Conservation (phyloP, 92 coral and sea anemone species). For the Diadumene lineata region DNA sequence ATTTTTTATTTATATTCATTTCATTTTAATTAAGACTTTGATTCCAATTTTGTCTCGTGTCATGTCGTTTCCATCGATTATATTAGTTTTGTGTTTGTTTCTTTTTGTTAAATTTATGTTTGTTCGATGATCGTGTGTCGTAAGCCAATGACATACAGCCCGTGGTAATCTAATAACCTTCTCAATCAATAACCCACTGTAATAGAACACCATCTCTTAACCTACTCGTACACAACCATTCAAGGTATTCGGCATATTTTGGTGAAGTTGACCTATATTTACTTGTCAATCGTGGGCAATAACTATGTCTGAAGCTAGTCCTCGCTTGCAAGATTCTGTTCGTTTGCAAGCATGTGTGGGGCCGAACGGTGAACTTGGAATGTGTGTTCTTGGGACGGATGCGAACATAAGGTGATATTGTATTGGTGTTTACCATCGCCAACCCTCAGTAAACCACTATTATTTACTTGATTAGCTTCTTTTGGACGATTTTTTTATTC, state of each 20-base stretch:
- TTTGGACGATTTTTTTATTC: neutral
- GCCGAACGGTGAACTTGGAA: slow-evolving; percentile 24
- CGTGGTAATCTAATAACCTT: neutral
- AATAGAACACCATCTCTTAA: neutral
- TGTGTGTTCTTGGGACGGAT: slow-evolving; percentile 26
- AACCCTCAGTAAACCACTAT: too few species aligned
- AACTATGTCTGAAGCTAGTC: slow-evolving; percentile 17
- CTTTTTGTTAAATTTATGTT: neutral
- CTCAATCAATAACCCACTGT: neutral
- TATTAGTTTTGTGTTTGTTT: too few species aligned
- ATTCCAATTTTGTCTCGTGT: too few species aligned
- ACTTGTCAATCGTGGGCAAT: neutral
- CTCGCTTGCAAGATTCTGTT: slow-evolving; percentile 19
- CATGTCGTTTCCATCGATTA: neutral
- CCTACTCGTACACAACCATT: neutral
- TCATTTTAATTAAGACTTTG: too few species aligned
- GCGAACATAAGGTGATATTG: slow-evolving; percentile 20
- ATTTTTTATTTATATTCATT: too few species aligned
- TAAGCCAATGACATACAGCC: neutral
- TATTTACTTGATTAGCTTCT: too few species aligned
- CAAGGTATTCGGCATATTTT: neutral
- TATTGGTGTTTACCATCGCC: too few species aligned
- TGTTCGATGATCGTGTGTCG: neutral
- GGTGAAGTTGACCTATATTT: slow-evolving; percentile 8
- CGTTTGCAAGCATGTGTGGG: slow-evolving; percentile 27